phyloP scores from a whole-genome alignment of 2,113 vertebrate genomes.

The Chionodraco myersi region DNA sequence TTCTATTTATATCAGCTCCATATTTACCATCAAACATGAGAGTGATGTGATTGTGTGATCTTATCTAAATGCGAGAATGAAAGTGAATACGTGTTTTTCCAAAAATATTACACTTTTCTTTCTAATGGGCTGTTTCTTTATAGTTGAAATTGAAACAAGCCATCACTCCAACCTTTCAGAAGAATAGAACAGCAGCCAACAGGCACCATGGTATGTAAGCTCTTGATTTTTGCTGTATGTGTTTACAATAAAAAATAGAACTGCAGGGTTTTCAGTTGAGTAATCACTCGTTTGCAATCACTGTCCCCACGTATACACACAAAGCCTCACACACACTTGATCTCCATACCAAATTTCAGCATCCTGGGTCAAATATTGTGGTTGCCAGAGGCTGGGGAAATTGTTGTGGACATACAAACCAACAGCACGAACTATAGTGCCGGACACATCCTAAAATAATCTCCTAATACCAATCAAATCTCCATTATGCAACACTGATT shows the following conservation, averaged over 20 bases:
- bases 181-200: constrained; percentile 35
- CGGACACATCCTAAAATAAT: background rate
- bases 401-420: too few relatives aligned
- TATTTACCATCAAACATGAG: background rate
- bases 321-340: too few relatives aligned
- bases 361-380: too few relatives aligned
- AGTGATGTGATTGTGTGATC: background rate
- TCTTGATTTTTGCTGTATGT: background rate
- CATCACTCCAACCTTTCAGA: constrained; percentile 75
- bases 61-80: background rate
- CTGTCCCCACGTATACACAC: too few relatives aligned
- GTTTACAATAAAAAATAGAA: background rate
- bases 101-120: background rate
- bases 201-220: constrained; percentile 61
- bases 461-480: background rate
- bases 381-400: too few relatives aligned
- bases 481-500: background rate
- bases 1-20: background rate
- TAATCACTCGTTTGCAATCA: background rate
- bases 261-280: background rate
- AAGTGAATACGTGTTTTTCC: background rate
- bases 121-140: constrained; percentile 2
- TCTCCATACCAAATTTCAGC: too few relatives aligned
- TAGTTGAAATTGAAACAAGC: constrained; percentile 81
- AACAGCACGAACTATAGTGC: too few relatives aligned